Percentiles rank a stretch among this genome's conserved stretches.
phyloP scores from a whole-genome alignment of 92 coral and sea anemone species.

The Siderastrea siderea region DNA sequence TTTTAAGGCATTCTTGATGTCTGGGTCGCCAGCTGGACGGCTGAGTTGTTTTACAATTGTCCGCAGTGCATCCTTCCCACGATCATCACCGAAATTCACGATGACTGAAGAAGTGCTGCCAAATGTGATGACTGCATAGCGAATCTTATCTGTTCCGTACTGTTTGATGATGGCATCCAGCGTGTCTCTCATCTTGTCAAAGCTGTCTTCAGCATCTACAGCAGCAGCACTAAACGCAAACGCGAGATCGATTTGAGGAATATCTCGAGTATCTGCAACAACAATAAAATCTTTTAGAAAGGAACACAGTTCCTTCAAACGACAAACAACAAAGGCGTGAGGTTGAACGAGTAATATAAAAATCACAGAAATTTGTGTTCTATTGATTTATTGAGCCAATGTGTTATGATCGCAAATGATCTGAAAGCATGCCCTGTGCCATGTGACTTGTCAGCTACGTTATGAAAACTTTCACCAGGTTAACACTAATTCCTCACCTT shows the following conservation, averaged over 20 bases:
- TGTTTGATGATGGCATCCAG: conserved; percentile 74
- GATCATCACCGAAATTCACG: conserved; percentile 59
- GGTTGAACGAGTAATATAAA: too few species aligned
- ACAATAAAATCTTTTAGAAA: neutral
- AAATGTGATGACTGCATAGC: conserved; percentile 79
- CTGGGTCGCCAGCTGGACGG: conserved; percentile 72
- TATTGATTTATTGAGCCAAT: too few species aligned
- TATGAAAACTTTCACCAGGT: neutral
- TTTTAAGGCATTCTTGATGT: conserved; percentile 68
- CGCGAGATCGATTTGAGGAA: conserved; percentile 68
- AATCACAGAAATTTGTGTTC: too few species aligned
- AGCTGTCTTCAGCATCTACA: conserved; percentile 68
- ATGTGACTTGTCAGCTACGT: too few species aligned
- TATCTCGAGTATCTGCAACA: conserved; percentile 50
- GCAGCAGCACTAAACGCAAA: conserved; percentile 91
- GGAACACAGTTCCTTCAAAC: too few species aligned
- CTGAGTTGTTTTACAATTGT: conserved; percentile 40
- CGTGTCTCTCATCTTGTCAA: conserved; percentile 72
- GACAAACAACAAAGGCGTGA: too few species aligned
- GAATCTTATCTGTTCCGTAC: conserved; percentile 73
- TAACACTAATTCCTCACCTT: conserved; percentile 38
- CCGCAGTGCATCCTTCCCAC: conserved; percentile 56
- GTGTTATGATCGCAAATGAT: too few species aligned
- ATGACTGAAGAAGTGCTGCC: conserved; percentile 62
- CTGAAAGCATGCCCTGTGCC: too few species aligned